Evolutionary conservation across 2,888 invertebrate species (phyloP).

Genomic region (Drosophila yooni): DNA sequence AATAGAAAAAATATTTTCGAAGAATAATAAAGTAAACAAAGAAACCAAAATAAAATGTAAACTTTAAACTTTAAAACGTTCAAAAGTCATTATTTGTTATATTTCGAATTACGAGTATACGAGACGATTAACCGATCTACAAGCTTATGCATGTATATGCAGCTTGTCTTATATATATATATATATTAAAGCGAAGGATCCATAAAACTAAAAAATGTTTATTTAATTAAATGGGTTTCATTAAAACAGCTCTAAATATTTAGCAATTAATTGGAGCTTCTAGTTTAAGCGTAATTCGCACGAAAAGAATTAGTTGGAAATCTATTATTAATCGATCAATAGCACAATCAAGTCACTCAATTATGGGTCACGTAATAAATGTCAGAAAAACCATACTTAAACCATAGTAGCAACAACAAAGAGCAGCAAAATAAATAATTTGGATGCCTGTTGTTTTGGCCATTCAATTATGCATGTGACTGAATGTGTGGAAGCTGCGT

Average conservation of each 20-base stretch:
- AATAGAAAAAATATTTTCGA: too few species aligned
- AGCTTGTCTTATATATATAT: too few species aligned
- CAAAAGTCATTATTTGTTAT: background rate
- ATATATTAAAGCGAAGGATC: background rate
- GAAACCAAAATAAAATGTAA: background rate
- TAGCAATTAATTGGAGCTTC: background rate
- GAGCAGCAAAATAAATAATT: conserved; percentile 4
- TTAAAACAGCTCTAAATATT: background rate
- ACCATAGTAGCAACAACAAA: background rate
- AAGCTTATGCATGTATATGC: background rate
- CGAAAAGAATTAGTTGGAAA: background rate
- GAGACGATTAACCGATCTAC: background rate
- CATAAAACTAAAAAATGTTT: background rate
- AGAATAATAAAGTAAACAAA: too few species aligned
- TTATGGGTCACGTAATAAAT: conserved; percentile 28
- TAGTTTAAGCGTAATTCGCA: background rate
- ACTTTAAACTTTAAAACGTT: background rate
- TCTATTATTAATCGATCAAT: conserved; percentile 13
- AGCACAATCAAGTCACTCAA: conserved; percentile 7
- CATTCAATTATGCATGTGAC: conserved; percentile 49
- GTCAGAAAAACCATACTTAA: conserved; percentile 6
- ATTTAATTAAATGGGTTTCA: background rate
- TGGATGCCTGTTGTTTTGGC: conserved; percentile 14
- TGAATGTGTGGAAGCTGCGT: conserved; percentile 32
- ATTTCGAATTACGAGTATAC: background rate